These are phyloP conservation scores for Volucella zonaria DNA, from an alignment of 2,888 invertebrate genomes.

Conservation along the genomic window DNA sequence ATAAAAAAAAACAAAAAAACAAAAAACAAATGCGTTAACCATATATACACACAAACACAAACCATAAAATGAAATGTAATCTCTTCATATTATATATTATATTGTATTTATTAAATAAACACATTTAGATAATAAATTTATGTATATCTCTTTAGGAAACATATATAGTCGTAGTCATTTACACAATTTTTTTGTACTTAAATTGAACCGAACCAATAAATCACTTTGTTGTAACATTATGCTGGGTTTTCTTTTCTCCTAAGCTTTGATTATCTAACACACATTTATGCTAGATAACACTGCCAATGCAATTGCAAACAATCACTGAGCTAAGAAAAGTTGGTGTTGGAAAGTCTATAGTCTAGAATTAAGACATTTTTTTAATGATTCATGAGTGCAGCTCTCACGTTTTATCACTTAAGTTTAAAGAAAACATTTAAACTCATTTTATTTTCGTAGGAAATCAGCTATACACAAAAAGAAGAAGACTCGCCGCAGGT, in stretches of 20 bases:
- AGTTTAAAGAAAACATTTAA: not conserved
- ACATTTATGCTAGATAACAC: not conserved
- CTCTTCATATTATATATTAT: conserved; percentile 54
- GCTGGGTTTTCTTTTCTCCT: conserved; percentile 4
- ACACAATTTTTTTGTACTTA: conserved; percentile 73
- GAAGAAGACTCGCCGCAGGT: too few relatives aligned
- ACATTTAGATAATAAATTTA: conserved; percentile 55
- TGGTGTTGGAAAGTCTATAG: too few relatives aligned
- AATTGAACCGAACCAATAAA: conserved; percentile 68
- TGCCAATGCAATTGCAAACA: not conserved
- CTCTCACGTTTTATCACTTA: not conserved
- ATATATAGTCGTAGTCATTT: conserved; percentile 69
- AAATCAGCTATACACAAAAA: not conserved
- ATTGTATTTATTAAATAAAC: conserved; percentile 60
- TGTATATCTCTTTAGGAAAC: conserved; percentile 57
- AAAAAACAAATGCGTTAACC: conserved; percentile 23
- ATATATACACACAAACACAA: conserved; percentile 21
- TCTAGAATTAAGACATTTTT: too few relatives aligned
- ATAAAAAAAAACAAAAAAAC: not conserved
- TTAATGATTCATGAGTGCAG: too few relatives aligned
- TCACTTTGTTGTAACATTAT: conserved; percentile 49
- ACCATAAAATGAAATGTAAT: conserved; percentile 34
- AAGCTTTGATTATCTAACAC: conserved; percentile 8
- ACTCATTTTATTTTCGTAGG: not conserved
- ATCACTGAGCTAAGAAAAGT: too few relatives aligned